These are phyloP conservation scores for Bombus balteatus DNA, from an alignment of 1,140 invertebrate genomes.

Conservation along the genomic window DNA sequence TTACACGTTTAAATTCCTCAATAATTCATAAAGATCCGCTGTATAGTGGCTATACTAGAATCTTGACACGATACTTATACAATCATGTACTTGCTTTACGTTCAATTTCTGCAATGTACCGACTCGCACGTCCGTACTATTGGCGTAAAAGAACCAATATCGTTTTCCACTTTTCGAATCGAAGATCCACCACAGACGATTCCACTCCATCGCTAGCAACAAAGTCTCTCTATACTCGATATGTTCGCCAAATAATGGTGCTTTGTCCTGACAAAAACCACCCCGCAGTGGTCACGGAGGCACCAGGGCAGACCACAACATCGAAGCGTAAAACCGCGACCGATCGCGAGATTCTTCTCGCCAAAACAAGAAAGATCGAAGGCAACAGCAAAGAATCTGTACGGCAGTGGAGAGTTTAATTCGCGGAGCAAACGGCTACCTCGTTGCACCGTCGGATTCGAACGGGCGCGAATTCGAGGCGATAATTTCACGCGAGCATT, in stretches of 20 bases:
- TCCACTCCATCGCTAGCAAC: background rate
- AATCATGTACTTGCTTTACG: too few species aligned
- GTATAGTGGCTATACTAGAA: background rate
- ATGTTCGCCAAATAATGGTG: background rate
- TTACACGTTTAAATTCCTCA: background rate
- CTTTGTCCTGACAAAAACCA: background rate
- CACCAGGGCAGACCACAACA: background rate
- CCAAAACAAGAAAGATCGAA: background rate
- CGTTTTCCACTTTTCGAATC: background rate
- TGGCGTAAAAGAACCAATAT: background rate
- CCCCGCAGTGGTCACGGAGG: too few species aligned
- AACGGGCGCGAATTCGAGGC: conserved; percentile 1
- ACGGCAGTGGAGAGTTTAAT: background rate
- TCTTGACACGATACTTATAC: background rate
- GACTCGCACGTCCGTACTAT: background rate
- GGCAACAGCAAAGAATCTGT: background rate
- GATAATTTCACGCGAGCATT: conserved; percentile 44
- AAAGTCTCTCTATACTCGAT: background rate
- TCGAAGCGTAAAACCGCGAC: conserved; percentile 24
- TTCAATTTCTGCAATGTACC: too few species aligned
- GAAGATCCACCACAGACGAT: background rate
- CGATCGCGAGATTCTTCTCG: background rate
- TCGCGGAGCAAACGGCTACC: background rate
- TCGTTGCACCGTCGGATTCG: background rate
- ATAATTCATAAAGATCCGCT: too few species aligned